Conservation (phyloP, 2,888 invertebrate genomes). For the Dynastes maya region DNA sequence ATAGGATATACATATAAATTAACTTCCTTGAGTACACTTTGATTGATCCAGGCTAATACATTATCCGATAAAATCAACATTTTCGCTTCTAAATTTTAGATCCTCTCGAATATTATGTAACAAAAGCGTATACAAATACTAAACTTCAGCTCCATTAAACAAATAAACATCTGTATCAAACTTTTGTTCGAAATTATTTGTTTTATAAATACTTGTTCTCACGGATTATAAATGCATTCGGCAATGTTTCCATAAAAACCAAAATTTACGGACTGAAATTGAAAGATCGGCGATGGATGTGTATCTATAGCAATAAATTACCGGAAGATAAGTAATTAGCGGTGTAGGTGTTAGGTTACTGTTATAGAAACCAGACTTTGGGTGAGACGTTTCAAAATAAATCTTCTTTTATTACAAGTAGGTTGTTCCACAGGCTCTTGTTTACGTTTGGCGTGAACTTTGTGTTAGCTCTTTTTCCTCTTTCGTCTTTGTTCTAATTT, state of each 20-base stretch:
- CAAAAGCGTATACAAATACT: no score
- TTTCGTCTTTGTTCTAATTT: no score
- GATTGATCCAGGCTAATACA: no score
- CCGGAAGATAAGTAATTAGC: conserved; percentile 6
- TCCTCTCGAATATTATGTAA: no score
- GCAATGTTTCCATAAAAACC: conserved; percentile 21
- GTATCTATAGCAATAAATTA: conserved; percentile 18
- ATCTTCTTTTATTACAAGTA: conserved; percentile 2
- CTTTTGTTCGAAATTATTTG: conserved; percentile 17
- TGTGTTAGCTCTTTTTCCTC: no score
- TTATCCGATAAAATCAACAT: no score
- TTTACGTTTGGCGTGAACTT: no score
- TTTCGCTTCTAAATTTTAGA: no score
- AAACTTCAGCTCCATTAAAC: not conserved
- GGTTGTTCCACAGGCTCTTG: no score
- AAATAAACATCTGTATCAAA: not conserved
- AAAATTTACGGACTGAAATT: conserved; percentile 21
- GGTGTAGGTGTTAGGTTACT: conserved; percentile 9
- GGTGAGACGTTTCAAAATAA: not conserved
- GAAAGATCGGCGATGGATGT: not conserved
- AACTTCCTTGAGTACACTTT: no score
- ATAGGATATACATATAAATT: no score
- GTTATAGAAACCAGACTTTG: conserved; percentile 1
- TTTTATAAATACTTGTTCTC: conserved; percentile 25
- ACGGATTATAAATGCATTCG: conserved; percentile 2